These are phyloP conservation scores for Oikopleura albicans DNA, from an alignment of 23 tunicate genomes.

Conservation along the genomic window DNA sequence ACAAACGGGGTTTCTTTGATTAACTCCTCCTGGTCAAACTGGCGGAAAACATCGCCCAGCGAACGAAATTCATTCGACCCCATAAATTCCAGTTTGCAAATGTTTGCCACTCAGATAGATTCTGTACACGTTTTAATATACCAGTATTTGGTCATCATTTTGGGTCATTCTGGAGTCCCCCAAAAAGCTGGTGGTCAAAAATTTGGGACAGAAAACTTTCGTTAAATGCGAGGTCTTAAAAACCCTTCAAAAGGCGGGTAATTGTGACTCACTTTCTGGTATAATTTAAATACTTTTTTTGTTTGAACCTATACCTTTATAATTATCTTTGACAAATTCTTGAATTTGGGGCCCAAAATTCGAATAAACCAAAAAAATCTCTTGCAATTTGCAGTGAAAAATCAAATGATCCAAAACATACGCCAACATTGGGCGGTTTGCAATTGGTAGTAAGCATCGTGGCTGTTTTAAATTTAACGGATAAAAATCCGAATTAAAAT, in stretches of 20 bases:
- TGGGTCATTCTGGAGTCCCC: too few species aligned
- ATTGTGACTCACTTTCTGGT: too few species aligned
- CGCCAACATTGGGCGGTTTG: neutral
- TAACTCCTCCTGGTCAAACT: neutral
- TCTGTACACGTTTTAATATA: too few species aligned
- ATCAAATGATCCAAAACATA: neutral
- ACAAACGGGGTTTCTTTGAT: neutral
- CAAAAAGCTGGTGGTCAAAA: too few species aligned
- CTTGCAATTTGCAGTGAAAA: slow-evolving; percentile 2
- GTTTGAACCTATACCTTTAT: slow-evolving; percentile 1
- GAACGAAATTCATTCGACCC: neutral
- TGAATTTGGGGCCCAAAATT: neutral
- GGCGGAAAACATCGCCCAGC: neutral
- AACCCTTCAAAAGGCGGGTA: too few species aligned
- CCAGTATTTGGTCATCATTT: too few species aligned
- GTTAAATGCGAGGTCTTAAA: too few species aligned
- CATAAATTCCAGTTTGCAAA: neutral
- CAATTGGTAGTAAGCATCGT: neutral
- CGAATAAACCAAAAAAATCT: neutral
- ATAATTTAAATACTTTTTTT: too few species aligned
- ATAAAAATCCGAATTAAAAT: neutral
- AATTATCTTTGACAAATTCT: neutral
- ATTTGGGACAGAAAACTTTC: too few species aligned
- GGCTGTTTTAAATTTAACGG: neutral
- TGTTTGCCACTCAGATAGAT: neutral